These are phyloP conservation scores for Epsilonema sp. DNA, from an alignment of 2,888 invertebrate species.

Conservation along the genomic window DNA sequence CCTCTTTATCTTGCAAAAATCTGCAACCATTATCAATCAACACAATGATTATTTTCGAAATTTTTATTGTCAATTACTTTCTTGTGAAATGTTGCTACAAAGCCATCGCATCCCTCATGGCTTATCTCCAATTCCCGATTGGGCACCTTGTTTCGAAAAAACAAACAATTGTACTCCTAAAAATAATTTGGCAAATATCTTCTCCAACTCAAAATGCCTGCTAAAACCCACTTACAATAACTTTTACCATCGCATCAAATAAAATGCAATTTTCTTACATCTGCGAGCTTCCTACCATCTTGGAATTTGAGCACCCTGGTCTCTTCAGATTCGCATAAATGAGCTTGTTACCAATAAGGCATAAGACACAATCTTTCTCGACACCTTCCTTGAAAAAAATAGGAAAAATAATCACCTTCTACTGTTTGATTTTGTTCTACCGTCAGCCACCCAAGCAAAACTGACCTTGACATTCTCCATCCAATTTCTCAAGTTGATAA, in stretches of 20 bases:
- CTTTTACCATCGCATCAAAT: no score
- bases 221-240: no score
- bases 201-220: no score
- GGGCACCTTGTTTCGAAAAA: slow-evolving; percentile 38
- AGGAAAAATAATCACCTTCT: no score
- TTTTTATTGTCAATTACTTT: background rate
- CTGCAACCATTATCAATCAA: slow-evolving; percentile 12
- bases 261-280: slow-evolving; percentile 30
- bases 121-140: slow-evolving; percentile 32
- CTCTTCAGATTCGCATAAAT: slow-evolving; percentile 32
- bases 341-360: slow-evolving; percentile 38
- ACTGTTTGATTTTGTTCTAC: no score
- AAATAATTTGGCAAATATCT: no score
- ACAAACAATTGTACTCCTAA: slow-evolving; percentile 35
- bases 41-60: no score
- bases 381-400: slow-evolving; percentile 25
- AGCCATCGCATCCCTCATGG: slow-evolving; percentile 34
- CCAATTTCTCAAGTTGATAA: slow-evolving; percentile 38
- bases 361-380: slow-evolving; percentile 33
- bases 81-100: slow-evolving; percentile 27
- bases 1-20: slow-evolving; percentile 22
- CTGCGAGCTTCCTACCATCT: slow-evolving; percentile 33
- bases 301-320: slow-evolving; percentile 29
- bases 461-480: slow-evolving; percentile 31
- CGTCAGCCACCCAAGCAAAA: background rate